Percentiles rank a stretch among this genome's conserved stretches.
These are phyloP conservation scores for Salminus brasiliensis DNA, from an alignment of 2,113 vertebrate genomes.

Conservation along the genomic window DNA sequence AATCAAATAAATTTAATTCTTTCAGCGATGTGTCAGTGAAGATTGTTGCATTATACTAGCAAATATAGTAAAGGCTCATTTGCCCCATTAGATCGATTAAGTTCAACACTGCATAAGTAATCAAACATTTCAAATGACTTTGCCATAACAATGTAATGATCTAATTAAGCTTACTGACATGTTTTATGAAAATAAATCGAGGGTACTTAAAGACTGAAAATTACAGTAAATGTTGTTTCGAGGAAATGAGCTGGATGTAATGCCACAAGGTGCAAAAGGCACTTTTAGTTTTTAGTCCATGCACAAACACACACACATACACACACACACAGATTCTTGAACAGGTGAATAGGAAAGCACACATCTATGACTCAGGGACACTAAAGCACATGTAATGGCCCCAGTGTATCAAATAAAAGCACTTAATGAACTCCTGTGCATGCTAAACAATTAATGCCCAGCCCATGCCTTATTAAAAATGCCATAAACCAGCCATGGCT, in stretches of 20 bases:
- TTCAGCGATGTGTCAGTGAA: no score
- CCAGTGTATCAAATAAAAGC: slow-evolving; percentile 53
- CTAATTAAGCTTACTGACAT: neutral
- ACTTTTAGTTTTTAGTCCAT: neutral
- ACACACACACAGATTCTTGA: slow-evolving; percentile 7
- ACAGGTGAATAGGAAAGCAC: slow-evolving; percentile 47
- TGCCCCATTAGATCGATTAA: neutral
- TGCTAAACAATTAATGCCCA: slow-evolving; percentile 76
- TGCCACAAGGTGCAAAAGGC: no score
- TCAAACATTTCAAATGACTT: neutral
- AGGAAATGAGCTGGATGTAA: neutral
- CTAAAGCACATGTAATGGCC: slow-evolving; percentile 55
- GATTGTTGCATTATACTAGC: no score
- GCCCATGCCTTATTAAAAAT: slow-evolving; percentile 74
- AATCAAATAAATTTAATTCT: no score
- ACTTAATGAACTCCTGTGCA: slow-evolving; percentile 70
- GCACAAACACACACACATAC: no score
- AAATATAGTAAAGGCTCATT: neutral
- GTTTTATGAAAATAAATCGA: slow-evolving; percentile 1
- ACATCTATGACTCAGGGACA: slow-evolving; percentile 52
- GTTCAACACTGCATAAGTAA: neutral
- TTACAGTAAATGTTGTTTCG: neutral
- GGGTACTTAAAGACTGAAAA: neutral
- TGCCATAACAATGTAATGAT: neutral
- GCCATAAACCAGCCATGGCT: slow-evolving; percentile 67